These are phyloP conservation scores for Rotaria socialis DNA, from an alignment of 2,888 invertebrate genomes.

Conservation along the genomic window DNA sequence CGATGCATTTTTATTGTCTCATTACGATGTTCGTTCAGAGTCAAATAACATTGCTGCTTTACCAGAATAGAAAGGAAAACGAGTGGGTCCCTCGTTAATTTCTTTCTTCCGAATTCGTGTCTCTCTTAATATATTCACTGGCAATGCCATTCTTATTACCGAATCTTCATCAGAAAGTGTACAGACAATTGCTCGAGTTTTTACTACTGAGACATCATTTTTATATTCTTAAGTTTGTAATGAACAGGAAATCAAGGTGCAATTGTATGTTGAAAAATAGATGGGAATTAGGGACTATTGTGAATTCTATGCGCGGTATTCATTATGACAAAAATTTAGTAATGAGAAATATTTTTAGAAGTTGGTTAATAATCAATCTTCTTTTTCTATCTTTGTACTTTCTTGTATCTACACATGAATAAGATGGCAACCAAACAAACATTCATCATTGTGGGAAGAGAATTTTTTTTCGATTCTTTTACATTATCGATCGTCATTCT, in stretches of 20 bases:
- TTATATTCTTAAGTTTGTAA: too few species aligned
- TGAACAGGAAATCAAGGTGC: too few species aligned
- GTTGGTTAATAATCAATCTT: neutral
- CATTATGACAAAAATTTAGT: neutral
- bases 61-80: neutral
- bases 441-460: neutral
- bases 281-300: too few species aligned
- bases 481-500: too few species aligned
- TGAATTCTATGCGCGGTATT: neutral
- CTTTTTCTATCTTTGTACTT: neutral
- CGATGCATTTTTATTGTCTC: neutral
- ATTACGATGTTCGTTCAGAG: neutral
- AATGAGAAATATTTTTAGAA: neutral
- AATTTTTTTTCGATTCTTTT: too few species aligned
- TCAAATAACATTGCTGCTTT: neutral
- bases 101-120: neutral
- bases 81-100: neutral
- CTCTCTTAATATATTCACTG: neutral
- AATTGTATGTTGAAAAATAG: too few species aligned
- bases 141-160: neutral
- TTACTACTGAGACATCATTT: too few species aligned
- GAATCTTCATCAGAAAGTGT: neutral
- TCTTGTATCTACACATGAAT: neutral
- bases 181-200: too few species aligned
- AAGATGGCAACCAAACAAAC: neutral